Evolutionary conservation across 2,113 vertebrate species (phyloP).

Genomic region (Rana temporaria): DNA sequence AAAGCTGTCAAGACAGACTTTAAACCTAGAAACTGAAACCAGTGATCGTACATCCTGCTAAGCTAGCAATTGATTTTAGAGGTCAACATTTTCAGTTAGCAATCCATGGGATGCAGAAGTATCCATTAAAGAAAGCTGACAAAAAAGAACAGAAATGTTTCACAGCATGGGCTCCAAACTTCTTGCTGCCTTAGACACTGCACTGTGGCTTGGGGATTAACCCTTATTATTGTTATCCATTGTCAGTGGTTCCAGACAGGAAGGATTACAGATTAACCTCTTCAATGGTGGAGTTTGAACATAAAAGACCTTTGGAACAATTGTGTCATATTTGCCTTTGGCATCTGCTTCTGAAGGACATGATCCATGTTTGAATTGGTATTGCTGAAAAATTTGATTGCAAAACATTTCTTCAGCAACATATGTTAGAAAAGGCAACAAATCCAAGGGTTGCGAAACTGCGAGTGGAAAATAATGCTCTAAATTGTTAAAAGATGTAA

Average conservation of each 20-base stretch:
- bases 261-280: constrained; percentile 42
- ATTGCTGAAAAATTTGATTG: neutral
- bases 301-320: constrained; percentile 41
- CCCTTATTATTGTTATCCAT: constrained; percentile 45
- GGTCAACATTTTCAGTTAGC: constrained; percentile 32
- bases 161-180: constrained; percentile 40
- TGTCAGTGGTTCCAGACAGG: constrained; percentile 16
- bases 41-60: constrained; percentile 53
- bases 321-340: constrained; percentile 42
- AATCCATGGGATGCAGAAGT: constrained; percentile 31
- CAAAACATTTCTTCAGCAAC: neutral
- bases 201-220: constrained; percentile 37
- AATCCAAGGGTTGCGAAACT: neutral
- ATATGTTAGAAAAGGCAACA: neutral
- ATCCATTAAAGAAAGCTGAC: constrained; percentile 48
- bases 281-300: constrained; percentile 3
- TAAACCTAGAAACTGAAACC: constrained; percentile 41
- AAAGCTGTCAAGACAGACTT: constrained; percentile 42
- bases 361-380: constrained; percentile 3
- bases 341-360: constrained; percentile 30
- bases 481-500: no score
- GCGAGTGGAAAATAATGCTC: no score
- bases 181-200: constrained; percentile 29
- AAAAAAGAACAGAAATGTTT: constrained; percentile 50
- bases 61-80: constrained; percentile 47